Conservation (phyloP, 2,797 vertebrate genomes). For the Sylvia borin region DNA sequence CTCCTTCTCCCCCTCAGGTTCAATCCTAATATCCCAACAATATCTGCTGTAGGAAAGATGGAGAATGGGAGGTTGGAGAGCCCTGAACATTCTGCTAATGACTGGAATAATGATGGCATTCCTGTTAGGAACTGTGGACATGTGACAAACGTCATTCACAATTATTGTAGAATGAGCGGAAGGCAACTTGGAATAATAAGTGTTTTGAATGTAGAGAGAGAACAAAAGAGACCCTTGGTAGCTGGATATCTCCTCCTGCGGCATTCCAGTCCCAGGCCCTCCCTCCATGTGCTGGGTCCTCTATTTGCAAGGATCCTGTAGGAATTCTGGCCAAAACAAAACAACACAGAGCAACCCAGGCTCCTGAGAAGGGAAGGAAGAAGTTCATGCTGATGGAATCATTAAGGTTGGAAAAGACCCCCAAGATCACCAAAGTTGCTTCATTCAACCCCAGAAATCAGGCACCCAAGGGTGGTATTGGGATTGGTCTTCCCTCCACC, state of each 20-base stretch:
- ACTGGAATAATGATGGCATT: slow-evolving; percentile 49
- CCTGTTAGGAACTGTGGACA: slow-evolving; percentile 45
- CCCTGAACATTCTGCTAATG: not conserved
- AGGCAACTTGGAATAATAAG: slow-evolving; percentile 58
- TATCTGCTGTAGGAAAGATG: not conserved
- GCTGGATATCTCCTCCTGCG: not conserved
- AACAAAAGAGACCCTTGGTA: not conserved
- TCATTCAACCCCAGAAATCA: accelerated
- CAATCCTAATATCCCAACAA: not conserved
- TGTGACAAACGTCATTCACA: slow-evolving; percentile 35
- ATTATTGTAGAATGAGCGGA: slow-evolving; percentile 24
- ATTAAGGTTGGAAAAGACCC: not conserved
- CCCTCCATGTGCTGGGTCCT: accelerated
- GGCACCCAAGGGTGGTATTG: not conserved
- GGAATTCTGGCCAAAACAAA: not conserved
- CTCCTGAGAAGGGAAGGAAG: accelerated
- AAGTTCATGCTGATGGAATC: not conserved
- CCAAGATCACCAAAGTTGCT: not conserved
- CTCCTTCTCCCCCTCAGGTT: not conserved
- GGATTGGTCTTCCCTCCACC: accelerated
- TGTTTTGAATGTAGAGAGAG: not conserved
- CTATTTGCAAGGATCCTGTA: not conserved
- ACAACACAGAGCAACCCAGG: not conserved
- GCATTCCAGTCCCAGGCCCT: not conserved
- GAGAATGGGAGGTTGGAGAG: not conserved